Base-by-base conservation (phyloP, 1,140 invertebrate species). In the Pantala flavescens region DNA sequence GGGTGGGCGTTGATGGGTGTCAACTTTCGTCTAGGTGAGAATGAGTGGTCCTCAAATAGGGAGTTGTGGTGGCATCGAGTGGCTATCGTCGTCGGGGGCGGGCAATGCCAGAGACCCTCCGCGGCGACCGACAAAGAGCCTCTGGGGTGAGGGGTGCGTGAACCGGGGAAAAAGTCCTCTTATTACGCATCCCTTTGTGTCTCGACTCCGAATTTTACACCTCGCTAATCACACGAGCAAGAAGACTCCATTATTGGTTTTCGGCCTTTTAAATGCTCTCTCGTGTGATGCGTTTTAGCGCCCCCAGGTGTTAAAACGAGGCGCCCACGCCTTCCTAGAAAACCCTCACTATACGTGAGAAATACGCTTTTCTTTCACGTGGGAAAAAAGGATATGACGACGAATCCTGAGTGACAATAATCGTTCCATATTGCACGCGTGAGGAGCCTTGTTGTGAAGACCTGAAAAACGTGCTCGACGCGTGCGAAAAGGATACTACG, bases 181-280 rank as follows among this genome's bases (percentile, higher is more conserved):
- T 63, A 63, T 63, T 63, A 63, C n/a, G 24, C 21, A 42, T 14
- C 71, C n/a, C 24, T 42, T 24, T 42, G 24, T 42, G 71, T 10
- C 24, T 19, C 28, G 28, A 42, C 24, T 42, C 42, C 19, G 24
- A 24, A 42, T 42, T 72, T 72, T 28, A 72, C 71, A 72, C 23
- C 71, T 72, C 71, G 71, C 71, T 72, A 72, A 72, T 72, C 71
- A 72, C 23, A 21, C 19, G 24, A 72, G 71, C 71, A 72, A 72
- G 71, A 72, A 28, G 71, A 72, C 71, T 72, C 71, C 71, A 72
- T 72, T 72, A 72, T 72, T 72, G 71, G 71, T 72, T 72, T 28
- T 72, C 24, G 23, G 24, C 28, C 71, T 42, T 72, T 24, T 24
- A 72, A 72, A 28, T 42, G 23, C 42, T 42, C 71, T 72, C 49